phyloP scores from a whole-genome alignment of 1,140 invertebrate species.

The Pachyrhynchus sulphureomaculatus region DNA sequence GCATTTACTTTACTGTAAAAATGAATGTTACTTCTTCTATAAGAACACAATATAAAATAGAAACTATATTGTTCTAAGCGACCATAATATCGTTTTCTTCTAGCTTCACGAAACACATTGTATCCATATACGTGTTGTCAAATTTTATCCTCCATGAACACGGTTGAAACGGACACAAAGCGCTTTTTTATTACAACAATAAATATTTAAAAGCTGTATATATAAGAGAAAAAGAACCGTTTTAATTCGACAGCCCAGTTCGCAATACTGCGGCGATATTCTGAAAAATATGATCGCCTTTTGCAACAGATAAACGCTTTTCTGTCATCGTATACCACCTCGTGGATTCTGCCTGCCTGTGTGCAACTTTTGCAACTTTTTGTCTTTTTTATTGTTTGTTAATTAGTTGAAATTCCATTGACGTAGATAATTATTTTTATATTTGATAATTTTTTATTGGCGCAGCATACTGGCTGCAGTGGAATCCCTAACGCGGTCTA shows the following conservation, averaged over 20 bases:
- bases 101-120: too few relatives aligned
- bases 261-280: slow-evolving; percentile 14
- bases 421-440: neutral
- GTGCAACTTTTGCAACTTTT: slow-evolving; percentile 11
- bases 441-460: too few relatives aligned
- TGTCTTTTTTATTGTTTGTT: slow-evolving; percentile 3
- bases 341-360: neutral
- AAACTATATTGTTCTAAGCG: too few relatives aligned
- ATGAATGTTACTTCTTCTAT: too few relatives aligned
- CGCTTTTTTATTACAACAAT: slow-evolving; percentile 24
- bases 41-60: too few relatives aligned
- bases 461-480: neutral
- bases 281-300: slow-evolving; percentile 29
- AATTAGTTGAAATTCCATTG: slow-evolving; percentile 4
- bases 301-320: slow-evolving; percentile 25
- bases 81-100: too few relatives aligned
- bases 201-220: slow-evolving; percentile 27
- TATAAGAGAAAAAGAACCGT: slow-evolving; percentile 19
- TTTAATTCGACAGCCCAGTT: slow-evolving; percentile 23
- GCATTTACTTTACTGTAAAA: too few relatives aligned
- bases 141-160: too few relatives aligned
- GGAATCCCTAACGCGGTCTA: neutral
- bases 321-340: slow-evolving; percentile 25
- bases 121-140: too few relatives aligned
- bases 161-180: slow-evolving; percentile 7